These are phyloP conservation scores for Drosophila paucipuncta DNA, from an alignment of 2,888 invertebrate genomes.

Conservation along the genomic window DNA sequence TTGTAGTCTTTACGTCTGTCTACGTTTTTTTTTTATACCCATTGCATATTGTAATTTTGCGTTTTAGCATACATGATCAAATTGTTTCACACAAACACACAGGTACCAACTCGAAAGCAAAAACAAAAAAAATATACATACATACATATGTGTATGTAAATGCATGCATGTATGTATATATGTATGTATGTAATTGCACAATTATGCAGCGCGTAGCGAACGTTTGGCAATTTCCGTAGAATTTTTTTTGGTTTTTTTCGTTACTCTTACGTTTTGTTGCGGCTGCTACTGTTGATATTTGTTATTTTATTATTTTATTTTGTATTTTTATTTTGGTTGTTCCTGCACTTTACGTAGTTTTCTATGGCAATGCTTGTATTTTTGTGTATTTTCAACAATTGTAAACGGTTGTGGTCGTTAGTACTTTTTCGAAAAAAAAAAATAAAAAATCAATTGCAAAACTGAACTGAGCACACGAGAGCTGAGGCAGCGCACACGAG, in stretches of 20 bases:
- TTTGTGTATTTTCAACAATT: constrained; percentile 43
- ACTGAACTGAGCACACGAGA: constrained; percentile 69
- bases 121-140: constrained; percentile 52
- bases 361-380: constrained; percentile 47
- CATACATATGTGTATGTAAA: constrained; percentile 20
- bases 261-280: constrained; percentile 58
- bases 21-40: constrained; percentile 29
- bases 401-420: constrained; percentile 40
- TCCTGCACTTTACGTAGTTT: constrained; percentile 48
- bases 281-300: constrained; percentile 49
- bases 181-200: constrained; percentile 69
- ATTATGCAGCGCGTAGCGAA: constrained; percentile 72
- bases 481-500: constrained; percentile 65
- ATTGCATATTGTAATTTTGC: constrained; percentile 69
- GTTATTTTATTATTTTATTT: constrained; percentile 35
- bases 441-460: constrained; percentile 70
- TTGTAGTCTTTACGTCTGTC: constrained; percentile 28
- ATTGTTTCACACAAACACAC: constrained; percentile 46
- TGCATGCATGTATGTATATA: constrained; percentile 17
- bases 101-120: constrained; percentile 41
- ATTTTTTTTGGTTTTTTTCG: constrained; percentile 37
- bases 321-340: constrained; percentile 32
- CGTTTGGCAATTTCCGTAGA: constrained; percentile 61
- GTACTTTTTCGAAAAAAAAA: constrained; percentile 58
- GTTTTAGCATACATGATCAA: constrained; percentile 53